Conservation (phyloP, 1,140 invertebrate genomes). For the Gryllus bimaculatus region DNA sequence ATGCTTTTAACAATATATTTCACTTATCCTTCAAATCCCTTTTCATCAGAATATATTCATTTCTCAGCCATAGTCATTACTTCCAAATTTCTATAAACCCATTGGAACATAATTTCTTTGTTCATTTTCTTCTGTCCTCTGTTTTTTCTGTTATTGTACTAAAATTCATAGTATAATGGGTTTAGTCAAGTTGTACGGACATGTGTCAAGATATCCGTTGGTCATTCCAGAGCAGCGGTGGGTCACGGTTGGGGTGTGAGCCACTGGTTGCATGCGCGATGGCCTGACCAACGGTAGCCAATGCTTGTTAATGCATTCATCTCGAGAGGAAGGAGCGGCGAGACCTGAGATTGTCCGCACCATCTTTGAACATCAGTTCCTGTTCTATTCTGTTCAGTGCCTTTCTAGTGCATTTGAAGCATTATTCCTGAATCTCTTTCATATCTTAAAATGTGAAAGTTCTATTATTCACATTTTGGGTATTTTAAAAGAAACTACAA, state of each 20-base stretch:
- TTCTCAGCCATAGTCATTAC: too few species aligned
- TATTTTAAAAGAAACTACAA: not conserved
- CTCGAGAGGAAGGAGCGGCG: constrained; percentile 12
- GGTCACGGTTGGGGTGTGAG: constrained; percentile 26
- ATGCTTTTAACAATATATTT: too few species aligned
- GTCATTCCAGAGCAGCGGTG: constrained; percentile 27
- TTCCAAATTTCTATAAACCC: too few species aligned
- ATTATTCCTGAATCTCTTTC: not conserved
- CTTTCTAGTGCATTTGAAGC: constrained; percentile 1
- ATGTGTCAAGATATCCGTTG: constrained; percentile 22
- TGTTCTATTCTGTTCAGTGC: constrained; percentile 1
- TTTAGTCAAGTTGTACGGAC: constrained; percentile 17
- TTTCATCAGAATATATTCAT: not conserved
- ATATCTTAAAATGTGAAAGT: not conserved
- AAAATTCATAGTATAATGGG: constrained; percentile 4
- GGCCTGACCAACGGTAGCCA: constrained; percentile 25
- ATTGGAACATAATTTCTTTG: too few species aligned
- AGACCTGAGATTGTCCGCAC: constrained; percentile 8
- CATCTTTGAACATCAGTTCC: not conserved
- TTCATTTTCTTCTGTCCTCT: too few species aligned
- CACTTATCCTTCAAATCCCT: not conserved
- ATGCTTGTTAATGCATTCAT: constrained; percentile 15
- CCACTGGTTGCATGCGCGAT: constrained; percentile 24
- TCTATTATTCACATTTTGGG: not conserved
- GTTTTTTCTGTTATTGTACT: too few species aligned